Evolutionary conservation across 2,113 vertebrate species (phyloP).

Genomic region (Reinhardtius hippoglossoides): DNA sequence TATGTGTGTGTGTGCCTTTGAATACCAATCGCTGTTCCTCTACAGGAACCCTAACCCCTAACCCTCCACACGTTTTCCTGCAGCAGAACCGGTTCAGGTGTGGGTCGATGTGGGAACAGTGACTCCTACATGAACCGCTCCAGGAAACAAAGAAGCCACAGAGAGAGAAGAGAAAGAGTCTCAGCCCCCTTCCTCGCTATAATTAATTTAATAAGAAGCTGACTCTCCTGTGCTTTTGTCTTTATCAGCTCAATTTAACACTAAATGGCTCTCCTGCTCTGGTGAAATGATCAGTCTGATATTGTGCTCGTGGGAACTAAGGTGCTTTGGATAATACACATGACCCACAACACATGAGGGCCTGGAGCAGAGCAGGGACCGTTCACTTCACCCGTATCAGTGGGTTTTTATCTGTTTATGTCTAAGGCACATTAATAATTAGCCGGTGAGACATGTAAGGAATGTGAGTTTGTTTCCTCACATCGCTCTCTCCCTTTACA

Average conservation of each 20-base stretch:
- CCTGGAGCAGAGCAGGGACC: background rate
- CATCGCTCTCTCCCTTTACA: conserved; percentile 41
- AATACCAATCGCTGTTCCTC: background rate
- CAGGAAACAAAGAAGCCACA: conserved; percentile 71
- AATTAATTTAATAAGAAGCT: conserved; percentile 69
- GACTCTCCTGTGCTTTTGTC: conserved; percentile 41
- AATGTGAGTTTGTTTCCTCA: conserved; percentile 74
- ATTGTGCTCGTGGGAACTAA: conserved; percentile 58
- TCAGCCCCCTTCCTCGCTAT: conserved; percentile 28
- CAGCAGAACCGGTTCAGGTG: conserved; percentile 53
- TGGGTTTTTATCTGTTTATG: background rate
- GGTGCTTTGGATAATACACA: background rate
- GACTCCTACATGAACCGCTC: conserved; percentile 69
- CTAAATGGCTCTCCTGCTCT: conserved; percentile 10
- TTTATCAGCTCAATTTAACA: conserved; percentile 58
- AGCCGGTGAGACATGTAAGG: conserved; percentile 72
- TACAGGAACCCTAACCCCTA: too few species aligned
- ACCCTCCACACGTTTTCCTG: background rate
- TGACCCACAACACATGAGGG: conserved; percentile 8
- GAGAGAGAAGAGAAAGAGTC: conserved; percentile 43
- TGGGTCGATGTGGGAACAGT: conserved; percentile 59
- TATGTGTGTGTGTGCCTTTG: conserved; percentile 2
- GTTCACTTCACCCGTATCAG: conserved; percentile 20
- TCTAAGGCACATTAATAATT: conserved; percentile 80
- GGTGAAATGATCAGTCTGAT: conserved; percentile 48